A percentile compares a stretch with the other conserved stretches of the same genome.
Conservation (phyloP, 1,140 invertebrate species). For the Acromyrmex charruanus region DNA sequence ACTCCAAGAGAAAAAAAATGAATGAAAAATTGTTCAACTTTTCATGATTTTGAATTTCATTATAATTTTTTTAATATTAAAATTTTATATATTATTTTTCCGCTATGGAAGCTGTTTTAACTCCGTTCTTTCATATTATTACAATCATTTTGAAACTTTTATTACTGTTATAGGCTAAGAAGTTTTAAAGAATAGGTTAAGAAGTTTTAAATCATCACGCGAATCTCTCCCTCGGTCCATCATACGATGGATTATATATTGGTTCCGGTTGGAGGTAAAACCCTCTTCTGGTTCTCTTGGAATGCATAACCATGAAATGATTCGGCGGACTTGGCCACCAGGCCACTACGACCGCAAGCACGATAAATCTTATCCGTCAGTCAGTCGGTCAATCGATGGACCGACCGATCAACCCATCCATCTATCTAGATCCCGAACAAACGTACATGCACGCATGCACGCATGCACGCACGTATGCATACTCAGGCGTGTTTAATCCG, state of each 20-base stretch:
- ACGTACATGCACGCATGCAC: not conserved
- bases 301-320: conserved; percentile 48
- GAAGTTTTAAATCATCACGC: not conserved
- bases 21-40: not conserved
- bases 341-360: conserved; percentile 28
- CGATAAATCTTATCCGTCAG: conserved; percentile 59
- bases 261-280: conserved; percentile 4
- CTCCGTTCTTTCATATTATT: not conserved
- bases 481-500: not conserved
- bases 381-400: conserved; percentile 62
- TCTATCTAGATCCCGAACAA: conserved; percentile 35
- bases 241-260: conserved; percentile 1
- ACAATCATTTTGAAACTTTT: not conserved
- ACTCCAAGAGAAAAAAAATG: not conserved
- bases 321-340: conserved; percentile 23
- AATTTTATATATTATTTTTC: not conserved
- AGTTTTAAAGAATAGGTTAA: not conserved
- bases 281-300: conserved; percentile 32
- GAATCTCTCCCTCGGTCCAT: not conserved
- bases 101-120: not conserved
- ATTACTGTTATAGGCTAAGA: not conserved
- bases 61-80: not conserved
- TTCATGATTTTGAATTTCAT: not conserved
- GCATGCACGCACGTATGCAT: not conserved
- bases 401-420: conserved; percentile 55